A percentile compares a stretch with the other conserved stretches of the same genome.
Evolutionary conservation across 2,113 vertebrate genomes (phyloP).

Genomic region (Elaphurus davidianus): DNA sequence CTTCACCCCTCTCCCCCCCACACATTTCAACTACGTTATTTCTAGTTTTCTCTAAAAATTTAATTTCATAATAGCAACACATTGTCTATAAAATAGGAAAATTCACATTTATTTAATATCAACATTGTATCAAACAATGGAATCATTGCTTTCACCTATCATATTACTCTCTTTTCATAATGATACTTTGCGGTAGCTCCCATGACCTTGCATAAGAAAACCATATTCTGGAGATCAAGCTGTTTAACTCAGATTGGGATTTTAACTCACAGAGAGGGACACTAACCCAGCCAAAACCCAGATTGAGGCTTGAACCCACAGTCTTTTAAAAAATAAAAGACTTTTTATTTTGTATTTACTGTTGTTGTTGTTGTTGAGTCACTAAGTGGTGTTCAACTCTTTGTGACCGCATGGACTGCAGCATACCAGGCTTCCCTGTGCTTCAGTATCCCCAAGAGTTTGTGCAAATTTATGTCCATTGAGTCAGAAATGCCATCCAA

Average conservation of each 20-base stretch:
- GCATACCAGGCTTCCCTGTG: background rate
- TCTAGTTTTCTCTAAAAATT: background rate
- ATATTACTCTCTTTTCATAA: background rate
- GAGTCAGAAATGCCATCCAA: background rate
- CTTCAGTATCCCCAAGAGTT: background rate
- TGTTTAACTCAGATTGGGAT: background rate
- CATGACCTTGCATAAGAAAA: background rate
- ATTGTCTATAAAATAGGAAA: background rate
- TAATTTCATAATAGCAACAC: background rate
- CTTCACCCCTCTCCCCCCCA: background rate
- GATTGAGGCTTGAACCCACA: background rate
- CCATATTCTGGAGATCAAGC: background rate
- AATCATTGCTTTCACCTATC: background rate
- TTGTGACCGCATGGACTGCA: background rate
- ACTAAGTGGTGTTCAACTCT: background rate
- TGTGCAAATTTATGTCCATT: background rate
- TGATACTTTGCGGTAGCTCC: background rate
- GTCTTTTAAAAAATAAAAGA: background rate
- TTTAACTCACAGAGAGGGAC: background rate
- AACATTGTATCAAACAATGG: background rate
- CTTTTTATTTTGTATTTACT: background rate
- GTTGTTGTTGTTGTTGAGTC: background rate
- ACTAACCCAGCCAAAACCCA: background rate
- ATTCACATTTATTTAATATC: background rate
- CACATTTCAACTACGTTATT: background rate